These are phyloP conservation scores for Stictocephala bisonia DNA, from an alignment of 2,888 invertebrate species.

Conservation along the genomic window DNA sequence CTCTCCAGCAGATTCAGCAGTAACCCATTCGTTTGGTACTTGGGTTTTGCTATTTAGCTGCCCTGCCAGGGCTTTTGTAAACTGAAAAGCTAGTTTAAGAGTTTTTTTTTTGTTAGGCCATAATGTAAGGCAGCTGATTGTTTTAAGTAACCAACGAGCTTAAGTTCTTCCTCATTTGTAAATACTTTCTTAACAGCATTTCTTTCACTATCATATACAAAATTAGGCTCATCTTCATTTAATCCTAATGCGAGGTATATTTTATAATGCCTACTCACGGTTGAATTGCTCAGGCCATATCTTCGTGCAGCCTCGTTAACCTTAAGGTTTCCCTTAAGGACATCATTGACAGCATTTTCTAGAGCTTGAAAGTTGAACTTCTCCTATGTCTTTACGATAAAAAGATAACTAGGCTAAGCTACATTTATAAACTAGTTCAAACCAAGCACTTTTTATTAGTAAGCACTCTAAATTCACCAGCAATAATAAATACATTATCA, in stretches of 20 bases:
- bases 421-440: too few relatives aligned
- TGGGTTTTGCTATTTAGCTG: slow-evolving; percentile 11
- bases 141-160: slow-evolving; percentile 33
- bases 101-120: slow-evolving; percentile 35
- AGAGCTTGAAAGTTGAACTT: not conserved
- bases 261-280: slow-evolving; percentile 28
- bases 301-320: not conserved
- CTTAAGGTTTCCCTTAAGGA: not conserved
- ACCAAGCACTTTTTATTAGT: too few relatives aligned
- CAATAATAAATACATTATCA: too few relatives aligned
- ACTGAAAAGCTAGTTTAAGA: slow-evolving; percentile 45
- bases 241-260: not conserved
- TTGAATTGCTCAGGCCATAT: slow-evolving; percentile 8
- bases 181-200: slow-evolving; percentile 39
- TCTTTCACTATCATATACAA: not conserved
- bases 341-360: slow-evolving; percentile 11
- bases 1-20: slow-evolving; percentile 44
- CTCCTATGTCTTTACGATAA: slow-evolving; percentile 12
- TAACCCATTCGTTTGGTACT: slow-evolving; percentile 47
- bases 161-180: slow-evolving; percentile 37
- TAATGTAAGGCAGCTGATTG: slow-evolving; percentile 36
- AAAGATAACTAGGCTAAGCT: too few relatives aligned
- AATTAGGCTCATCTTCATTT: slow-evolving; percentile 12
- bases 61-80: slow-evolving; percentile 41
- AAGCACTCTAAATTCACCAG: too few relatives aligned